phyloP scores from a whole-genome alignment of 2,797 vertebrate species.

The Streptopelia turtur region DNA sequence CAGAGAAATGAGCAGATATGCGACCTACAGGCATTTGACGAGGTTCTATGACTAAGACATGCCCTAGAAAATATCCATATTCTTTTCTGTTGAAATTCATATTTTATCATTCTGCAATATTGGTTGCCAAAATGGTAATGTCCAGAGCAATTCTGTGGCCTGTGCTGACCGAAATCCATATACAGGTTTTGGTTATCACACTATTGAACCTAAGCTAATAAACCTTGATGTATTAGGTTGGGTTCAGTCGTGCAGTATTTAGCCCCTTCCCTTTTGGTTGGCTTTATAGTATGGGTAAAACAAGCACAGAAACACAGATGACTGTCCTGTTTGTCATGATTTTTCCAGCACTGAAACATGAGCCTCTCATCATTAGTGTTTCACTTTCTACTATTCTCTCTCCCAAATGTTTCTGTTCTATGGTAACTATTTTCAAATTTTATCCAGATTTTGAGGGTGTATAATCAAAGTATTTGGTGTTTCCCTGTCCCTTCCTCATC shows the following conservation, averaged over 20 bases:
- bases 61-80: background rate
- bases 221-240: background rate
- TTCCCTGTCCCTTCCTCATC: slow-evolving; percentile 30
- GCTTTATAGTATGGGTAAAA: background rate
- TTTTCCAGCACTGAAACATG: slow-evolving; percentile 37
- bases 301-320: background rate
- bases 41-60: background rate
- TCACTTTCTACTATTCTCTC: slow-evolving; percentile 27
- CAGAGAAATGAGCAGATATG: background rate
- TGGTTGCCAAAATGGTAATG: background rate
- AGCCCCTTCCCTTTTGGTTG: background rate
- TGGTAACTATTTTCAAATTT: background rate
- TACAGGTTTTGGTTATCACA: background rate
- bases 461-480: slow-evolving; percentile 8
- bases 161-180: background rate
- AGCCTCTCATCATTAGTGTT: background rate
- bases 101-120: background rate
- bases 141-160: background rate
- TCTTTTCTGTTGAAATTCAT: background rate
- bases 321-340: background rate
- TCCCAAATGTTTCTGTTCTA: slow-evolving; percentile 35
- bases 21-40: background rate
- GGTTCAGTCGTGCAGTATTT: background rate
- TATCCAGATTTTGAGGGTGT: background rate
- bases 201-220: background rate